Evolutionary conservation across 2,888 invertebrate species (phyloP).

Genomic region (Nysson spinosus): DNA sequence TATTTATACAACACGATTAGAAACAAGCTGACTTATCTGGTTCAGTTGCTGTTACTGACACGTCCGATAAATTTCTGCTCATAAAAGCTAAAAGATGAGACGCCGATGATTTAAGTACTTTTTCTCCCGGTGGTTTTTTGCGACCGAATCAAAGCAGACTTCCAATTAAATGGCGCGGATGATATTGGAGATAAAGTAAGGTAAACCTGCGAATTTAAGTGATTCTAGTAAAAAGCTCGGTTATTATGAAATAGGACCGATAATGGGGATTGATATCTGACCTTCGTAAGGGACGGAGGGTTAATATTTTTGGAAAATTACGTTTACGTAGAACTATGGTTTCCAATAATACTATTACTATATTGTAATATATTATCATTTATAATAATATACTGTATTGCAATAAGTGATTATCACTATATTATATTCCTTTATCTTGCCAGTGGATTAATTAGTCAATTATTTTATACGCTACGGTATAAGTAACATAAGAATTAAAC

Average conservation of each 20-base stretch:
- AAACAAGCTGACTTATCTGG: background rate
- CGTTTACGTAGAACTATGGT: no score
- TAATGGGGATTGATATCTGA: conserved; percentile 25
- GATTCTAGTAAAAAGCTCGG: conserved; percentile 28
- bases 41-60: background rate
- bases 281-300: conserved; percentile 19
- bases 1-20: no score
- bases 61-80: background rate
- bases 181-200: background rate
- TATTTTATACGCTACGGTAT: no score
- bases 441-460: no score
- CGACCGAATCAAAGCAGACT: background rate
- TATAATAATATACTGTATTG: no score
- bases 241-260: conserved; percentile 15
- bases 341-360: no score
- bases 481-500: no score
- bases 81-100: background rate
- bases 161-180: conserved; percentile 1
- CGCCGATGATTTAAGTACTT: background rate
- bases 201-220: background rate
- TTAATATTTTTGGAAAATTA: background rate
- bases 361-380: no score
- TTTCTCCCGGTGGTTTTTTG: background rate
- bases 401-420: no score
- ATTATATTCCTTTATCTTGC: no score